Percentiles rank a stretch among this genome's conserved stretches.
phyloP scores from a whole-genome alignment of 2,888 invertebrate species.

The Athalia cordata region DNA sequence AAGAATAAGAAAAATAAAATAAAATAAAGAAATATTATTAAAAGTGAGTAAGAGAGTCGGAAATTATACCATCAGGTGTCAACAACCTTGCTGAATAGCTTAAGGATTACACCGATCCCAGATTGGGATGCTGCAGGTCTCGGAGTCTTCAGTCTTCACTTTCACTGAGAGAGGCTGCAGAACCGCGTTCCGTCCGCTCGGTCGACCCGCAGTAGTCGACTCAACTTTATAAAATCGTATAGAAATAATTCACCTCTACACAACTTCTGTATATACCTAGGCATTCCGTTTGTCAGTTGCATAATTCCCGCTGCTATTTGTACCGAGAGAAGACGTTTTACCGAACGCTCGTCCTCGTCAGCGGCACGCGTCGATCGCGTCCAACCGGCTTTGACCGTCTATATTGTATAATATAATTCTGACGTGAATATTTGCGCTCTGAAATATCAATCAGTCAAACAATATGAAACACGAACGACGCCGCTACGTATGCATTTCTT shows the following conservation, averaged over 20 bases:
- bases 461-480: background rate
- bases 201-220: too few relatives aligned
- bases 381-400: background rate
- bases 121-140: conserved; percentile 16
- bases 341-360: background rate
- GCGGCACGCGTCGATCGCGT: conserved; percentile 1
- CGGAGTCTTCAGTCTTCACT: conserved; percentile 14
- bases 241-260: too few relatives aligned
- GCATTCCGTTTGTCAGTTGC: too few relatives aligned
- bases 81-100: conserved; percentile 33
- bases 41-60: background rate
- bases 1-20: background rate
- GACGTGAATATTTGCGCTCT: conserved; percentile 19
- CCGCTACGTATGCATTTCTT: too few relatives aligned
- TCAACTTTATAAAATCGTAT: too few relatives aligned
- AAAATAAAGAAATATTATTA: background rate
- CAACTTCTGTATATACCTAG: too few relatives aligned
- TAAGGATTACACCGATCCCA: conserved; percentile 19
- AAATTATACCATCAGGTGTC: conserved; percentile 21
- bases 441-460: conserved; percentile 32
- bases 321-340: background rate
- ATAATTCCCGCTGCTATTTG: too few relatives aligned
- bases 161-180: conserved; percentile 24
- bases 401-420: background rate
- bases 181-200: too few relatives aligned